A percentile compares a stretch with the other conserved stretches of the same genome.
These are phyloP conservation scores for Aeoliscus strigatus DNA, from an alignment of 2,797 vertebrate genomes.

Conservation along the genomic window DNA sequence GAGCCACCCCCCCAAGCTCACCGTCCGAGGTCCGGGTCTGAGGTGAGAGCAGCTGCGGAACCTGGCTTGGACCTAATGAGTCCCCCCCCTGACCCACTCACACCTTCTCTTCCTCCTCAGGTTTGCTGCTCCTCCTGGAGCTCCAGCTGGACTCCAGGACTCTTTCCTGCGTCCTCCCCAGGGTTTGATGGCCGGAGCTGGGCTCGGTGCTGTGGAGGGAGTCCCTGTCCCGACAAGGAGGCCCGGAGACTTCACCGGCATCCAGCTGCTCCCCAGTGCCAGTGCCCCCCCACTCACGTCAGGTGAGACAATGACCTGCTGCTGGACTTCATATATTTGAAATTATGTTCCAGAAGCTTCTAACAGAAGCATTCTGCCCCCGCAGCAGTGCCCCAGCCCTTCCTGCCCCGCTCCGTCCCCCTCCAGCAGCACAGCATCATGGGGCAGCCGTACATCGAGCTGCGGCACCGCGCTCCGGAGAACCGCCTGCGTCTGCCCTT, in stretches of 20 bases:
- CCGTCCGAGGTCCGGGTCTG: slow-evolving; percentile 80
- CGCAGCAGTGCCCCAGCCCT: slow-evolving; percentile 80
- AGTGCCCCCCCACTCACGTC: slow-evolving; percentile 38
- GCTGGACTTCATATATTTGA: slow-evolving; percentile 84
- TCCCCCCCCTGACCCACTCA: too few species aligned
- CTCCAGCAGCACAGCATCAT: slow-evolving; percentile 94
- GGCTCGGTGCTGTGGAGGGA: slow-evolving; percentile 55
- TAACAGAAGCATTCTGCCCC: too few species aligned
- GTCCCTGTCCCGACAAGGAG: slow-evolving; percentile 80
- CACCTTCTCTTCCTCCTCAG: slow-evolving; percentile 50
- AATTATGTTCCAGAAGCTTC: slow-evolving; percentile 72
- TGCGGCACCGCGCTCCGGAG: slow-evolving; percentile 88
- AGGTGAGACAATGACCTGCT: slow-evolving; percentile 73
- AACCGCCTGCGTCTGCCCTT: slow-evolving; percentile 84
- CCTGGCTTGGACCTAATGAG: too few species aligned
- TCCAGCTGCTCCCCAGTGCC: slow-evolving; percentile 58
- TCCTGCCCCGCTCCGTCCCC: slow-evolving; percentile 81
- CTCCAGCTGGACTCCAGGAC: slow-evolving; percentile 75
- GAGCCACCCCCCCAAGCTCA: slow-evolving; percentile 77
- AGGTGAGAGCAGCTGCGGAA: too few species aligned
- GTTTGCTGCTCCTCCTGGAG: slow-evolving; percentile 76
- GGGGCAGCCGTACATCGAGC: slow-evolving; percentile 94
- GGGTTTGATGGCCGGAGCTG: slow-evolving; percentile 60
- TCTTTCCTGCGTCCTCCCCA: slow-evolving; percentile 78
- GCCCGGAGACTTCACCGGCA: slow-evolving; percentile 71